Conservation (phyloP, 35 echinoderm and acorn worm genomes). For the Antedon bifida region DNA sequence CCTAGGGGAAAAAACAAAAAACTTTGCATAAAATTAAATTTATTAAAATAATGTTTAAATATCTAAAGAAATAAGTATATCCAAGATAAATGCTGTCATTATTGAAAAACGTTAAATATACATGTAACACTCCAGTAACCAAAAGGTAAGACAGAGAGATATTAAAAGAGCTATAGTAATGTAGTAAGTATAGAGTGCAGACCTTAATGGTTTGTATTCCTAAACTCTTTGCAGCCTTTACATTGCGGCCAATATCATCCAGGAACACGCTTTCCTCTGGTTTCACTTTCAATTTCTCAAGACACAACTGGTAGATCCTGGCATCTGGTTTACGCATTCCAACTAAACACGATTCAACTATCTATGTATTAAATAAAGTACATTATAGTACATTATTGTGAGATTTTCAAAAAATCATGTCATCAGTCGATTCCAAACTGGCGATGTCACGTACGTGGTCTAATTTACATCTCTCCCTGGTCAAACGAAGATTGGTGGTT, state of each 20-base stretch:
- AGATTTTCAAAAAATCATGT: not conserved
- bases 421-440: too few relatives aligned
- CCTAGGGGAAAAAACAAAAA: conserved; percentile 28
- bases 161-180: not conserved
- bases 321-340: conserved; percentile 64
- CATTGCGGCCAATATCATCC: conserved; percentile 61
- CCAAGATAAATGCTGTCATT: too few relatives aligned
- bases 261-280: conserved; percentile 70
- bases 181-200: too few relatives aligned
- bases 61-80: not conserved
- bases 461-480: too few relatives aligned
- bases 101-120: too few relatives aligned
- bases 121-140: too few relatives aligned
- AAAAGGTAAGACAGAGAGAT: not conserved
- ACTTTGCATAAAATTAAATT: not conserved
- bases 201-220: conserved; percentile 75
- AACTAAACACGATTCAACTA: conserved; percentile 60
- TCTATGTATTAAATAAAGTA: conserved; percentile 13
- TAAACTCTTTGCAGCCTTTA: conserved; percentile 48
- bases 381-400: not conserved
- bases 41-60: not conserved
- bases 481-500: too few relatives aligned
- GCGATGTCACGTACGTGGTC: too few relatives aligned
- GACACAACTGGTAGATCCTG: conserved; percentile 56
- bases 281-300: conserved; percentile 54